Percentiles rank a stretch among this genome's conserved stretches.
Conservation (phyloP, 2,888 invertebrate genomes). For the Malacosoma neustria region DNA sequence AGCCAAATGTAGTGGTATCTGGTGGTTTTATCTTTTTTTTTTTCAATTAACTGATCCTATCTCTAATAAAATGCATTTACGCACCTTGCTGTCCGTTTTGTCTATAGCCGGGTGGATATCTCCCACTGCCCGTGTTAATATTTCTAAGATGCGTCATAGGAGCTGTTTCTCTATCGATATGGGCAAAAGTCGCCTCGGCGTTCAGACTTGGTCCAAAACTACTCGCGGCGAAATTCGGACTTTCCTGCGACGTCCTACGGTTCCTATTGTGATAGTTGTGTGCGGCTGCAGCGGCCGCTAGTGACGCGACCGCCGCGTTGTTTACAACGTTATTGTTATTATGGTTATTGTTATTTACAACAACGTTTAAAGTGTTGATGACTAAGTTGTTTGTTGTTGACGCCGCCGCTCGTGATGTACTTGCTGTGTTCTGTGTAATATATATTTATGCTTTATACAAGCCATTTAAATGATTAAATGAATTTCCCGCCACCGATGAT, state of each 20-base stretch:
- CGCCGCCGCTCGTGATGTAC: slow-evolving; percentile 57
- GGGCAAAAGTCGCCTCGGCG: slow-evolving; percentile 53
- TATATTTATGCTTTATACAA: too few species aligned
- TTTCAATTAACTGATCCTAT: slow-evolving; percentile 55
- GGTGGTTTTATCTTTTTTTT: slow-evolving; percentile 41
- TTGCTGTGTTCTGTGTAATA: slow-evolving; percentile 56
- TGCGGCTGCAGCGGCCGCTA: slow-evolving; percentile 67
- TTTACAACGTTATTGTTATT: slow-evolving; percentile 71
- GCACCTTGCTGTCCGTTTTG: slow-evolving; percentile 70
- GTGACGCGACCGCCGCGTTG: slow-evolving; percentile 66
- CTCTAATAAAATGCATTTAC: slow-evolving; percentile 46
- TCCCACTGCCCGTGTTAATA: slow-evolving; percentile 59
- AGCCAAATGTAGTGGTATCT: slow-evolving; percentile 58
- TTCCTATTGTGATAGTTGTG: slow-evolving; percentile 66
- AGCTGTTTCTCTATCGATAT: slow-evolving; percentile 57
- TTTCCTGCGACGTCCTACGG: slow-evolving; percentile 62
- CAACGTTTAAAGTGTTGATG: slow-evolving; percentile 68
- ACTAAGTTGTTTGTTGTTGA: slow-evolving; percentile 70
- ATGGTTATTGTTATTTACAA: slow-evolving; percentile 71
- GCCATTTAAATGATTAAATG: slow-evolving; percentile 9
- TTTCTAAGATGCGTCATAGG: slow-evolving; percentile 67
- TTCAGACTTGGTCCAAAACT: slow-evolving; percentile 65
- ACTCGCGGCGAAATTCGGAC: slow-evolving; percentile 50
- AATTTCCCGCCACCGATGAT: slow-evolving; percentile 1
- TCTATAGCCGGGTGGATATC: slow-evolving; percentile 63